Percentiles rank a stretch among this genome's conserved stretches.
phyloP scores from a whole-genome alignment of 1,140 invertebrate genomes.

The Caenorhabditis inopinata region DNA sequence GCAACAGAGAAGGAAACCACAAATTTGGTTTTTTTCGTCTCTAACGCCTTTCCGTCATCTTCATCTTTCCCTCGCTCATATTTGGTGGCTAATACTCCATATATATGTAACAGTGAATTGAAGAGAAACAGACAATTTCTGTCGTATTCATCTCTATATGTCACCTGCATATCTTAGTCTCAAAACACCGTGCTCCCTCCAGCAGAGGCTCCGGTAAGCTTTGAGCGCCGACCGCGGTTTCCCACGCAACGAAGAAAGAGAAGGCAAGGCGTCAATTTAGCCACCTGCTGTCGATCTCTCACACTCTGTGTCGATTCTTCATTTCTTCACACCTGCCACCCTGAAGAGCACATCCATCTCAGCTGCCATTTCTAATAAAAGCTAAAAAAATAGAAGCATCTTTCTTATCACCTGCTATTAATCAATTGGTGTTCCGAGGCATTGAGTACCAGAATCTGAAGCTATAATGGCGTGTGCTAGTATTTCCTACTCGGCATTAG shows the following conservation, averaged over 20 bases:
- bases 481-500: constrained; percentile 41
- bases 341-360: neutral
- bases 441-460: no score
- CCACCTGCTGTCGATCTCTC: constrained; percentile 16
- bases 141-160: neutral
- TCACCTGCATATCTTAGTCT: constrained; percentile 23
- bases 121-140: neutral
- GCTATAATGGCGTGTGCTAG: constrained; percentile 44
- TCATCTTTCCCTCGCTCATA: neutral
- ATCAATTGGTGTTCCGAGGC: neutral
- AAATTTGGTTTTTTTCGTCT: constrained; percentile 27
- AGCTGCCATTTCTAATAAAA: constrained; percentile 16
- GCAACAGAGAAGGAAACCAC: neutral
- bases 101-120: constrained; percentile 20
- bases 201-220: constrained; percentile 19
- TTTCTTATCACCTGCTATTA: neutral
- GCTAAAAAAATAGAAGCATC: neutral
- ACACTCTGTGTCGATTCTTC: neutral
- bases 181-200: neutral
- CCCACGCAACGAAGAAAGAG: constrained; percentile 29
- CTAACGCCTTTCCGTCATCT: neutral
- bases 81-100: constrained; percentile 25
- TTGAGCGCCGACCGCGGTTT: constrained; percentile 24
- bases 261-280: constrained; percentile 27
- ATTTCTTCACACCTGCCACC: constrained; percentile 24